Conservation (phyloP, 2,113 vertebrate genomes). For the Theristicus caerulescens region DNA sequence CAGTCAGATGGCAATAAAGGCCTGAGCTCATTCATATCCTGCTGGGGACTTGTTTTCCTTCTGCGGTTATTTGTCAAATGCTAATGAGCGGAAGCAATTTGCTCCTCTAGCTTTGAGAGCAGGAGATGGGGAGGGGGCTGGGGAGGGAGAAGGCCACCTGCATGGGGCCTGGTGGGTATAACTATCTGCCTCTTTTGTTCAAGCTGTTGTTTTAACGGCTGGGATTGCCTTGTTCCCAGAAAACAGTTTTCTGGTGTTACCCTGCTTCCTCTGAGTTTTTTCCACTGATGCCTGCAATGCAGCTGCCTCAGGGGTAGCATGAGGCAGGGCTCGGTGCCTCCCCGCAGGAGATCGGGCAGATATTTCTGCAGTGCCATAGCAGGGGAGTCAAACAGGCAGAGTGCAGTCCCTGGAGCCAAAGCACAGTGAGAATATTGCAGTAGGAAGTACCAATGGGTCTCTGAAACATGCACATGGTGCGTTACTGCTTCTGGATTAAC, state of each 20-base stretch:
- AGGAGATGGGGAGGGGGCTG: neutral
- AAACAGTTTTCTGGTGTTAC: neutral
- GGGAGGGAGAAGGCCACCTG: constrained; percentile 1
- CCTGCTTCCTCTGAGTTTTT: neutral
- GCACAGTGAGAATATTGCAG: rapidly evolving
- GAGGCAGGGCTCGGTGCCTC: neutral
- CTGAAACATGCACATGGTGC: neutral
- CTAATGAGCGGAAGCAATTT: neutral
- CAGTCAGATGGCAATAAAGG: neutral
- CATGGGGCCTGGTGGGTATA: neutral
- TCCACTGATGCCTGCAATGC: neutral
- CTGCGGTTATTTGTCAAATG: constrained; percentile 15
- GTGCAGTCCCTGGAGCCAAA: neutral
- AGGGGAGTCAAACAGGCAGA: neutral
- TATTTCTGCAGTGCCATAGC: neutral
- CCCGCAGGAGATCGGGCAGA: rapidly evolving
- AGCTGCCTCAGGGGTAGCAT: neutral
- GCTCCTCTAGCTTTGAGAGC: neutral
- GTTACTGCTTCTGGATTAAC: neutral
- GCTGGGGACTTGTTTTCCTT: neutral
- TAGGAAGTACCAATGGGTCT: neutral
- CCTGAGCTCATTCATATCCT: neutral
- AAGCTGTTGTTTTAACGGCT: neutral
- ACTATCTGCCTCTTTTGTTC: neutral
- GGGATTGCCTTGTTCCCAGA: neutral